Base-by-base conservation (phyloP, 2,888 invertebrate genomes). In the Agrilus mali region DNA sequence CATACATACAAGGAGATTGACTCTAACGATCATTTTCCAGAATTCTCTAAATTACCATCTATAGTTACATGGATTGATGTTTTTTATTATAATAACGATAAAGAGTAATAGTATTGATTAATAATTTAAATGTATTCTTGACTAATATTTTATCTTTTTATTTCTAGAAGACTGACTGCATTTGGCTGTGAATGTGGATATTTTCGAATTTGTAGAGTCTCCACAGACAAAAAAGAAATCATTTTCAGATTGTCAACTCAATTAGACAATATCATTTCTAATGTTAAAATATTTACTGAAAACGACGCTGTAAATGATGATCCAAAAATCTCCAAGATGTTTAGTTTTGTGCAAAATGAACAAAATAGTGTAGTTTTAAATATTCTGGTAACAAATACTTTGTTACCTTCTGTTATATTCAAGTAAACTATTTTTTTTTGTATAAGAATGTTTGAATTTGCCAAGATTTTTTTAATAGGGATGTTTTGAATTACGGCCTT, bases 111-210 rank as follows among this genome's bases (percentile, higher is more conserved):
- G 14, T 33, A 36, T 35, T n/a, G n/a, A 40, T 33, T 46, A 33
- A 44, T 40, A n/a, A 45, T 43, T 37, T 41, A 20, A 40, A 35
- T 15, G 17, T 15, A 40, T 22, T 12, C 5, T n/a, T 4, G 8
- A 15, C 16, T 10, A 15, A 20, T 37, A 40, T 40, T 42, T 43
- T 38, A 40, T 37, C 32, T 22, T 38, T 33, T 38, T 47, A 45
- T 39, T 54, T 64, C 45, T 49, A 75, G 74, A 54, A 62, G 79
- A 54, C 48, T 79, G 40, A 73, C 76, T 14, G 74, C 71, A 15
- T 65, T 73, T 51, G 77, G 76, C 7, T 76, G 75, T 55, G 77
- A 79, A 63, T 74, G 74, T 64, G 80, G 80, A 5, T 65, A 70
- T 45, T 65, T 78, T 2, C 68, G 69, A 55, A 56, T 79, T n/a